Base-by-base conservation (phyloP, 2,888 invertebrate genomes). In the Nineta flava region DNA sequence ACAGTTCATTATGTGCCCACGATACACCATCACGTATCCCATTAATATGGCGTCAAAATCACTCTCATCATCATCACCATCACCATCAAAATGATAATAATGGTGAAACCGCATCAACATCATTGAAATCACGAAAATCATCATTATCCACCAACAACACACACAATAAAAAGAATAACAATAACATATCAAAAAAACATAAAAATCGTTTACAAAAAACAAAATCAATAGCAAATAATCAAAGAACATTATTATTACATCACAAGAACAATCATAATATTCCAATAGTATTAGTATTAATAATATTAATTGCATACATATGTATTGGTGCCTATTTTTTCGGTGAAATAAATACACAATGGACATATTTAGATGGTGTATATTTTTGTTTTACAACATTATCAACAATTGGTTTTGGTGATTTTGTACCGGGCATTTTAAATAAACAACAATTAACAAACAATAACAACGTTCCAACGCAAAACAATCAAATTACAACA, bases 361-460 rank as follows among this genome's bases (percentile, higher is more conserved):
- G 86, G 84, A 79, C 79, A 52, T 80, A 85, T 62, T 72, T 87
- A 43, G 87, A 88, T 62, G 84, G 85, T 7, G 81, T 83, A 3
- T 88, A 87, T 67, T 87, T 87, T 66, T 87, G 87, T 63, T 88
- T 88, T 65, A 82, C 87, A 55, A 86, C 87, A 2, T 70, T 88
- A 55, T 81, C 86, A 1, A 88, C 88, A 3, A 87, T 88, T 52
- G 87, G 87, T 35, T 83, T 87, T 55, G 86, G 85, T 4, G 86
- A 86, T 61, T 59, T 58, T 46, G 47, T 52, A 1, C 51, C 52
- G 17, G 76, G 74, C 52, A 73, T 73, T 51, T 55, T 69, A 68
- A 69, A 9, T 63, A 69, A 71, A 61, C 70, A 64, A 46, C 70
- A 57, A 31, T 60, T 68, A 10, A 71, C 71, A 34, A 68, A 58